Evolutionary conservation across 2,888 invertebrate genomes (phyloP).

Genomic region (Mamestra brassicae): DNA sequence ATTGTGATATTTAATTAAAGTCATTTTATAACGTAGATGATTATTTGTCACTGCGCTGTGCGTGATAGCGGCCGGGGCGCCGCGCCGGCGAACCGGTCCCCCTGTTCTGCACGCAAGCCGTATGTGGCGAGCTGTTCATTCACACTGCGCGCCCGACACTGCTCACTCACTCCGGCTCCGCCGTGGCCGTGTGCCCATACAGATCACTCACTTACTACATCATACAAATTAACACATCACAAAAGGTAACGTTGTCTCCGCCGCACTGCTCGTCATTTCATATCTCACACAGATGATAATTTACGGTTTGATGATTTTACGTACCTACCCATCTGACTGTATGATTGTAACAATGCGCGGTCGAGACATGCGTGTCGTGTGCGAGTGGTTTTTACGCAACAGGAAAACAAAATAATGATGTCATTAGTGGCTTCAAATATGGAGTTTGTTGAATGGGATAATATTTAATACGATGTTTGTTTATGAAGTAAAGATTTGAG

Average conservation of each 20-base stretch:
- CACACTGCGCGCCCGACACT: neutral
- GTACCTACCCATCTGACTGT: neutral
- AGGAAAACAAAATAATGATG: constrained; percentile 21
- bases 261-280: neutral
- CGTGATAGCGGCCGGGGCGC: neutral
- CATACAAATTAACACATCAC: neutral
- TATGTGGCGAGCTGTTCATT: neutral
- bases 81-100: constrained; percentile 17
- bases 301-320: no score
- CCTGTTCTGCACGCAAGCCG: no score
- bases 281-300: neutral
- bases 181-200: constrained; percentile 2
- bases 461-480: neutral
- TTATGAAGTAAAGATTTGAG: neutral
- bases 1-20: constrained; percentile 67
- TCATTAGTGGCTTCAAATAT: constrained; percentile 9
- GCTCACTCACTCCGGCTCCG: no score
- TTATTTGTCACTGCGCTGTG: constrained; percentile 31
- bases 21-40: constrained; percentile 46
- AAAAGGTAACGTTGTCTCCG: constrained; percentile 3
- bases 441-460: neutral
- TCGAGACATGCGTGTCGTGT: neutral
- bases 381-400: constrained; percentile 4
- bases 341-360: neutral
- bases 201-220: neutral